phyloP scores from a whole-genome alignment of 2,797 vertebrate species.

The Enteromius argenteus region DNA sequence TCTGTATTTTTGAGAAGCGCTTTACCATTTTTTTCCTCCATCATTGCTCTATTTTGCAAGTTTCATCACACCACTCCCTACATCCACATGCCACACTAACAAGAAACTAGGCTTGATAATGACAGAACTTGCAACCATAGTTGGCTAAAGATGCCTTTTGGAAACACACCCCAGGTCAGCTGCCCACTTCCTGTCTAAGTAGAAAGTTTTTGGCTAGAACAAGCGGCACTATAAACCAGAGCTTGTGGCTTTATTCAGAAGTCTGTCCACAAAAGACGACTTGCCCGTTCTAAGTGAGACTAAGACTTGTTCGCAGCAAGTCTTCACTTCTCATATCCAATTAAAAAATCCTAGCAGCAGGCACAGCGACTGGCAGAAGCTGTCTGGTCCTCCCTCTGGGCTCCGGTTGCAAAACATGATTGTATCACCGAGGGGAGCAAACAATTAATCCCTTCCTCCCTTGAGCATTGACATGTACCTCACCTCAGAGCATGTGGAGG shows the following conservation, averaged over 20 bases:
- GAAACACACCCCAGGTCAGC: background rate
- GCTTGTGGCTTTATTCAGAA: background rate
- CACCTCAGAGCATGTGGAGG: slow-evolving; percentile 32
- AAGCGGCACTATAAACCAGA: background rate
- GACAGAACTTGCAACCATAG: too few species aligned
- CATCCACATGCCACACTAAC: background rate
- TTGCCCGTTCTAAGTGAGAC: background rate
- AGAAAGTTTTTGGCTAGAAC: background rate
- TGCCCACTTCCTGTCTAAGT: background rate
- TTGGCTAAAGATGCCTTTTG: too few species aligned
- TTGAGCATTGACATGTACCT: slow-evolving; percentile 35
- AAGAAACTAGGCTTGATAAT: background rate
- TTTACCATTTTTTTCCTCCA: background rate
- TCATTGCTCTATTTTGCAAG: background rate
- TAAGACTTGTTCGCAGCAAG: background rate
- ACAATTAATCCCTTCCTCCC: slow-evolving; percentile 42
- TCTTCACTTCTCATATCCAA: slow-evolving; percentile 21
- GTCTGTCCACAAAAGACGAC: background rate
- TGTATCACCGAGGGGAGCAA: slow-evolving; percentile 25
- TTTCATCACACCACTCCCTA: background rate
- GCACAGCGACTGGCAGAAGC: slow-evolving; percentile 21
- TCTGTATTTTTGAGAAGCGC: background rate
- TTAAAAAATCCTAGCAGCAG: slow-evolving; percentile 28
- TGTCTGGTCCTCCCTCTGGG: slow-evolving; percentile 33
- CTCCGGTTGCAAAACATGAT: slow-evolving; percentile 42